phyloP scores from a whole-genome alignment of 2,797 vertebrate genomes.

The Fringilla coelebs region DNA sequence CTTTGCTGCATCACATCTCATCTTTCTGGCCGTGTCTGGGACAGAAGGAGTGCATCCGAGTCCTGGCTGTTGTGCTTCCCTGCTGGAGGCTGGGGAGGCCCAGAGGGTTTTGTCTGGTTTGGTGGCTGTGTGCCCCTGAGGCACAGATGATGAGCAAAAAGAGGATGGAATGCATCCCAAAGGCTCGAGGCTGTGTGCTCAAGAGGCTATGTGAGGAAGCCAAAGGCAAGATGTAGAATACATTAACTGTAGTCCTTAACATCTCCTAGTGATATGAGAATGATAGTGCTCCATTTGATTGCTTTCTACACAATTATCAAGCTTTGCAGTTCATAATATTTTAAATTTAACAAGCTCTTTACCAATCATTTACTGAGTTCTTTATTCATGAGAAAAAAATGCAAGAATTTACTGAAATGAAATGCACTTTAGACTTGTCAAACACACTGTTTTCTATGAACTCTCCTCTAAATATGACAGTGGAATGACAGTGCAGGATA shows the following conservation, averaged over 20 bases:
- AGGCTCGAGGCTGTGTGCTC: neutral
- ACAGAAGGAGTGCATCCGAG: rapidly evolving
- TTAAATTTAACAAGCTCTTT: neutral
- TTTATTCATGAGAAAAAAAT: neutral
- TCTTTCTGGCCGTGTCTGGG: neutral
- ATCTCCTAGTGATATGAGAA: neutral
- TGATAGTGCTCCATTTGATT: neutral
- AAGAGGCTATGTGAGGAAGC: rapidly evolving
- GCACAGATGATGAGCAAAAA: neutral
- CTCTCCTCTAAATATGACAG: neutral
- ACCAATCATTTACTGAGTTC: neutral
- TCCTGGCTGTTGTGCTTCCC: neutral
- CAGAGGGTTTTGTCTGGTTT: neutral
- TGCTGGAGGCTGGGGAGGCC: neutral
- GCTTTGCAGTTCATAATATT: neutral
- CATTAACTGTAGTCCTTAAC: neutral
- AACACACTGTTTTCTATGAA: neutral
- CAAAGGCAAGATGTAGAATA: neutral
- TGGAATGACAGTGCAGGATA: neutral
- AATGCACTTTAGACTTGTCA: neutral
- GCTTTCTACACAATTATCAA: neutral
- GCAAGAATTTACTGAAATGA: neutral
- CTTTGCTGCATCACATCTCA: neutral
- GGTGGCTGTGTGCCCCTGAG: neutral
- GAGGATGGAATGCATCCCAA: neutral